A percentile compares a stretch with the other conserved stretches of the same genome.
These are phyloP conservation scores for Ophion ellenae DNA, from an alignment of 2,888 invertebrate genomes.

Conservation along the genomic window DNA sequence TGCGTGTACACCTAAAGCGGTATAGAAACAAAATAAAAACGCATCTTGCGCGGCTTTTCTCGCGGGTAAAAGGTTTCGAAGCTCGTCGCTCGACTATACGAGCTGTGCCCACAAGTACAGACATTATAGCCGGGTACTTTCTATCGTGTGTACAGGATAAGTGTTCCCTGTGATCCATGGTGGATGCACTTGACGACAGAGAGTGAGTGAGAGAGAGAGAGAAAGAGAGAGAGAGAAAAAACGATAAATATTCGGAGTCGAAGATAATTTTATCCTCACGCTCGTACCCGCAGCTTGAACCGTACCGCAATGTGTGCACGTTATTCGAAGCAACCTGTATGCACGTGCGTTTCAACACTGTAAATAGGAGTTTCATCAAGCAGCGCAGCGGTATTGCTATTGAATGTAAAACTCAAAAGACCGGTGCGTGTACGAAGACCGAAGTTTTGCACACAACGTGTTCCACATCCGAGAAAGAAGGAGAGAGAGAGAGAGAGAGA, in stretches of 20 bases:
- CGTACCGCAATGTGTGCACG: conserved; percentile 14
- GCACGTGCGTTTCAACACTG: conserved; percentile 13
- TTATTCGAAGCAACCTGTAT: background rate
- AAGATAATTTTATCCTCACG: conserved; percentile 37
- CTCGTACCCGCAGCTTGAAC: conserved; percentile 6
- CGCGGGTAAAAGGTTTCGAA: background rate
- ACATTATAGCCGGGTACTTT: no score
- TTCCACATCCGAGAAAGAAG: conserved; percentile 50
- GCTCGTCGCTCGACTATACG: no score
- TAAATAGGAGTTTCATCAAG: conserved; percentile 24
- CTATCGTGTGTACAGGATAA: no score
- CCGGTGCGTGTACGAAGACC: conserved; percentile 21
- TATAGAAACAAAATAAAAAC: background rate
- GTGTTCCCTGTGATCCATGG: background rate
- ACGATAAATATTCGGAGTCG: conserved; percentile 43
- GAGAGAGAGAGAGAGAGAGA: conserved; percentile 37
- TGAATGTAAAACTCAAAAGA: conserved; percentile 34
- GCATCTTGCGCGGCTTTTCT: background rate
- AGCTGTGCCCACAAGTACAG: no score
- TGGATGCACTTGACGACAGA: conserved; percentile 4
- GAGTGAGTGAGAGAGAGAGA: background rate
- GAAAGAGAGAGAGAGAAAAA: no score
- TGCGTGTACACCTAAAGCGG: background rate
- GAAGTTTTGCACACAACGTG: conserved; percentile 48
- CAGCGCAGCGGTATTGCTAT: conserved; percentile 33